Conservation (phyloP, 2,113 vertebrate species). For the Heterocephalus glaber region DNA sequence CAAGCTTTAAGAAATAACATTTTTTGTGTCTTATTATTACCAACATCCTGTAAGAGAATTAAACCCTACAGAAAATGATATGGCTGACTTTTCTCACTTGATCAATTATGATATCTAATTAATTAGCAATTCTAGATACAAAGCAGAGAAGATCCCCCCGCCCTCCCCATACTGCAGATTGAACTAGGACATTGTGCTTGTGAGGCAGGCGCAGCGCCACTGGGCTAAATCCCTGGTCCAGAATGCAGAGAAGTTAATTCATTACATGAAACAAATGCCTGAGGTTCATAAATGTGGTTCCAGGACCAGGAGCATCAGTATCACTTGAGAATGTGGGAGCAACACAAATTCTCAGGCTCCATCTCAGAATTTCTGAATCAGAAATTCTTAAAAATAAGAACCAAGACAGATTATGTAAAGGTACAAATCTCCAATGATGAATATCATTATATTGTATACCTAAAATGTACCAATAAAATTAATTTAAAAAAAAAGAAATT, state of each 20-base stretch:
- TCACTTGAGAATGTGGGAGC: background rate
- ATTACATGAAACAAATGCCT: background rate
- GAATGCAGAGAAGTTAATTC: background rate
- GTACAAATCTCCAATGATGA: too few species aligned
- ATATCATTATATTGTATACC: too few species aligned
- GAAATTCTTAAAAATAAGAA: too few species aligned
- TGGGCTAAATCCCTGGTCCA: too few species aligned
- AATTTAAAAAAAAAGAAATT: too few species aligned
- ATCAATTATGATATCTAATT: background rate
- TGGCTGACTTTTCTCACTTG: background rate
- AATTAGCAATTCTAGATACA: background rate
- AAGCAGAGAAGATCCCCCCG: background rate
- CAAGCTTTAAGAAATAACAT: constrained; percentile 17
- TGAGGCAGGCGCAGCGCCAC: too few species aligned
- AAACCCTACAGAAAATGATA: constrained; percentile 12
- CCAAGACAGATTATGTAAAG: too few species aligned
- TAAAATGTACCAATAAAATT: too few species aligned
- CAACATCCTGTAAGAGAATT: constrained; percentile 20
- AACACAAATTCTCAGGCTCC: background rate
- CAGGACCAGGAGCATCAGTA: background rate
- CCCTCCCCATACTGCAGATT: too few species aligned
- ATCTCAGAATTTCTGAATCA: background rate
- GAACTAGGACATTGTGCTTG: too few species aligned
- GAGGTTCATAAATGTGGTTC: background rate
- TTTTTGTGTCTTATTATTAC: background rate